Evolutionary conservation across 2,888 invertebrate genomes (phyloP).

Genomic region (Tholera decimalis): DNA sequence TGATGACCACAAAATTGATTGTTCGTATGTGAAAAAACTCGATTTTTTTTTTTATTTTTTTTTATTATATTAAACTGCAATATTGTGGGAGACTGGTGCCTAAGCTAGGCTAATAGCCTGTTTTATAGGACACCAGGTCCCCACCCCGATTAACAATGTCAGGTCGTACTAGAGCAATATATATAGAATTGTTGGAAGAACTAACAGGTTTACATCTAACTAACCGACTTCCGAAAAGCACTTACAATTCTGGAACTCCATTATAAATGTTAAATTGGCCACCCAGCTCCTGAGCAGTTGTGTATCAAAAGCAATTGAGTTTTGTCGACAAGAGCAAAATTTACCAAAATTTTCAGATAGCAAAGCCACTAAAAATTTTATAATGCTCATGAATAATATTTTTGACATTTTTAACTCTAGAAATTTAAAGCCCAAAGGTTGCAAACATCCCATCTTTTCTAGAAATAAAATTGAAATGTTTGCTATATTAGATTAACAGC

Average conservation of each 20-base stretch:
- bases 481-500: conserved; percentile 26
- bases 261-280: conserved; percentile 55
- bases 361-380: conserved; percentile 42
- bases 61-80: too few relatives aligned
- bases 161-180: too few relatives aligned
- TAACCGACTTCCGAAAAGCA: conserved; percentile 38
- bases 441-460: conserved; percentile 14
- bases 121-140: too few relatives aligned
- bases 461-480: conserved; percentile 24
- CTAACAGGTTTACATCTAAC: conserved; percentile 40
- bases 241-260: conserved; percentile 43
- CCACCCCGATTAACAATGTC: too few relatives aligned
- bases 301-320: conserved; percentile 37
- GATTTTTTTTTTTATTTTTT: too few relatives aligned
- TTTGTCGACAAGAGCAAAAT: conserved; percentile 37
- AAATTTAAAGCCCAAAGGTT: conserved; percentile 27
- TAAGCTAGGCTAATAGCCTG: too few relatives aligned
- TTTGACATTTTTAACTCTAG: conserved; percentile 49
- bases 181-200: conserved; percentile 42
- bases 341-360: conserved; percentile 23
- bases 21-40: conserved; percentile 16
- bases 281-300: conserved; percentile 43
- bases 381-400: conserved; percentile 40
- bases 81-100: too few relatives aligned
- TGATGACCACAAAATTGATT: conserved; percentile 23